These are phyloP conservation scores for Hirtodrosophila cameraria DNA, from an alignment of 2,888 invertebrate genomes.

Conservation along the genomic window DNA sequence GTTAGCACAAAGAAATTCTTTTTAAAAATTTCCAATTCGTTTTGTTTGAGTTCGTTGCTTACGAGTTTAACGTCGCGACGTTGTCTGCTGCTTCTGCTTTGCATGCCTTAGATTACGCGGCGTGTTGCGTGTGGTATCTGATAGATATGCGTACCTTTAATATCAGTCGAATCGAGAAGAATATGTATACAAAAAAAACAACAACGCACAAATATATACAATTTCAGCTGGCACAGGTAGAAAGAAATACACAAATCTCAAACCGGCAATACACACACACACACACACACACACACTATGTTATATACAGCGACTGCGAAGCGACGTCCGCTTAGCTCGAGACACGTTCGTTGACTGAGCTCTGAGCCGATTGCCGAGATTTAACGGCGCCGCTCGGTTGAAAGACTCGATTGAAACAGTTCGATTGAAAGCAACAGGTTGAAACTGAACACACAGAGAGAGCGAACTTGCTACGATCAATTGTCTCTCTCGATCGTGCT, in stretches of 20 bases:
- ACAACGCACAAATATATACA: conserved; percentile 19
- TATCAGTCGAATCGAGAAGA: conserved; percentile 52
- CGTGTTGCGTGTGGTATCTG: conserved; percentile 62
- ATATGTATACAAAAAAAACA: conserved; percentile 31
- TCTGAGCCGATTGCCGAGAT: conserved; percentile 63
- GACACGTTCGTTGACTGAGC: conserved; percentile 78
- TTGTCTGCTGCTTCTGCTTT: conserved; percentile 45
- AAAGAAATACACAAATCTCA: conserved; percentile 59
- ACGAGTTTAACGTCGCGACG: conserved; percentile 46
- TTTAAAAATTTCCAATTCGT: conserved; percentile 59
- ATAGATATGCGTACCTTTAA: conserved; percentile 49
- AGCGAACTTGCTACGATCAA: conserved; percentile 2
- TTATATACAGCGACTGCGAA: conserved; percentile 26
- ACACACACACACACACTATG: conserved; percentile 15
- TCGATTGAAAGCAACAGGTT: conserved; percentile 66
- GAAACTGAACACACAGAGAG: conserved; percentile 39
- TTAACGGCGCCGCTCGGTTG: conserved; percentile 52
- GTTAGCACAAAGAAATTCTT: conserved; percentile 30
- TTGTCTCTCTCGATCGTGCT: conserved; percentile 11
- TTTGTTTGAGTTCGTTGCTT: conserved; percentile 61
- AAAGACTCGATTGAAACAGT: conserved; percentile 57
- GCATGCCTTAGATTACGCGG: conserved; percentile 54
- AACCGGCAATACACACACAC: conserved; percentile 64
- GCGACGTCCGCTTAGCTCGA: conserved; percentile 70
- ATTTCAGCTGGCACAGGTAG: conserved; percentile 60